Conservation (phyloP, 2,797 vertebrate species). For the Lutjanus campechanus region DNA sequence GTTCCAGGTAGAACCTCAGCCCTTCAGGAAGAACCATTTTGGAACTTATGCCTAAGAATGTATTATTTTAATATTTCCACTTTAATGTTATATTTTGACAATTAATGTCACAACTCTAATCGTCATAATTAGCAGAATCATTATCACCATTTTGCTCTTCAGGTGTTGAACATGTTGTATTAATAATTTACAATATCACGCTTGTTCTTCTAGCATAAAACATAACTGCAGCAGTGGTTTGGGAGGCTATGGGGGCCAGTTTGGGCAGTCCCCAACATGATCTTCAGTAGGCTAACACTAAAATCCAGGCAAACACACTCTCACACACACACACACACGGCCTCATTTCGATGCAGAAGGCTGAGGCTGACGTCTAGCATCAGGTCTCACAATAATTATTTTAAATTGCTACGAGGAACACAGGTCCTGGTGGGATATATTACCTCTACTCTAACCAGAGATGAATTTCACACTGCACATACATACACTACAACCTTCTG, state of each 20-base stretch:
- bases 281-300: constrained; percentile 45
- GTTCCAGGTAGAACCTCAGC: too few species aligned
- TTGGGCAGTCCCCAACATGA: constrained; percentile 44
- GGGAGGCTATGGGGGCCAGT: constrained; percentile 31
- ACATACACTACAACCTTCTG: constrained; percentile 76
- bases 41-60: too few species aligned
- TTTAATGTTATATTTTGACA: constrained; percentile 26
- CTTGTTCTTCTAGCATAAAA: constrained; percentile 25
- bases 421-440: constrained; percentile 96
- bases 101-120: constrained; percentile 15
- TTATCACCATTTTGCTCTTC: constrained; percentile 2
- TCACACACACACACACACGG: constrained; percentile 35
- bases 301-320: constrained; percentile 26
- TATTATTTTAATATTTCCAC: background rate
- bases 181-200: constrained; percentile 22
- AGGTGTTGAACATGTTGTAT: constrained; percentile 6
- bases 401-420: constrained; percentile 97
- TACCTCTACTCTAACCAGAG: constrained; percentile 93
- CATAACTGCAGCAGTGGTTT: constrained; percentile 29
- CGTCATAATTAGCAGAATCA: background rate
- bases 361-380: constrained; percentile 93
- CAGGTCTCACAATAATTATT: constrained; percentile 98
- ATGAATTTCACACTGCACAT: constrained; percentile 92
- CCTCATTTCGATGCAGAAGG: constrained; percentile 94
- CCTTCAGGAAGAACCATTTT: too few species aligned